Percentiles rank a stretch among this genome's conserved stretches.
These are phyloP conservation scores for Streptopelia turtur DNA, from an alignment of 2,797 vertebrate species.

Conservation along the genomic window DNA sequence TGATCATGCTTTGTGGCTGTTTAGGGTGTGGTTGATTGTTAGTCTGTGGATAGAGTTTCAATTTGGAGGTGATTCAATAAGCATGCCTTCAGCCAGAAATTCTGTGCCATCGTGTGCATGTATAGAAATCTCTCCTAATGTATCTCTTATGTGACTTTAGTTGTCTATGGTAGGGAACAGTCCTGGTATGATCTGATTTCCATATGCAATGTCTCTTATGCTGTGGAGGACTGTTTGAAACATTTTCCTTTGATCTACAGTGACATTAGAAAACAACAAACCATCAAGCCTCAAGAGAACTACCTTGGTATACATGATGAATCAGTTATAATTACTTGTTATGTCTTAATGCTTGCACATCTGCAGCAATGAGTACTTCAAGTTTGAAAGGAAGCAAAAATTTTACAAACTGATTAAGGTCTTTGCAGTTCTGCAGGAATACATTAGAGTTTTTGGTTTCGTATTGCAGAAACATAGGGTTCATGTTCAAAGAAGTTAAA, in stretches of 20 bases:
- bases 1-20: background rate
- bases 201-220: background rate
- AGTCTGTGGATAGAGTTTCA: background rate
- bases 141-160: background rate
- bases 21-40: background rate
- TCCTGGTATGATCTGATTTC: background rate
- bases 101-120: background rate
- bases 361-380: constrained; percentile 13
- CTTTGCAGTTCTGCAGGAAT: background rate
- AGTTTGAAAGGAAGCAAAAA: constrained; percentile 33
- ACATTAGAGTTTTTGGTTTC: background rate
- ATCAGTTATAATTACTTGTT: constrained; percentile 42
- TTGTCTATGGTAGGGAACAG: background rate
- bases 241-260: constrained; percentile 37
- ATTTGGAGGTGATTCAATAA: background rate
- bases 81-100: background rate
- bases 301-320: background rate
- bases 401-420: constrained; percentile 19
- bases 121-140: background rate
- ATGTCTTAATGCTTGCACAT: constrained; percentile 47
- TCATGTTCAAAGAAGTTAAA: background rate
- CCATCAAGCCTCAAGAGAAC: background rate
- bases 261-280: constrained; percentile 27
- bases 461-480: background rate
- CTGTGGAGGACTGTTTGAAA: background rate